A percentile compares a stretch with the other conserved stretches of the same genome.
Evolutionary conservation across 2,888 invertebrate genomes (phyloP).

Genomic region (Hanleya hanleyi): DNA sequence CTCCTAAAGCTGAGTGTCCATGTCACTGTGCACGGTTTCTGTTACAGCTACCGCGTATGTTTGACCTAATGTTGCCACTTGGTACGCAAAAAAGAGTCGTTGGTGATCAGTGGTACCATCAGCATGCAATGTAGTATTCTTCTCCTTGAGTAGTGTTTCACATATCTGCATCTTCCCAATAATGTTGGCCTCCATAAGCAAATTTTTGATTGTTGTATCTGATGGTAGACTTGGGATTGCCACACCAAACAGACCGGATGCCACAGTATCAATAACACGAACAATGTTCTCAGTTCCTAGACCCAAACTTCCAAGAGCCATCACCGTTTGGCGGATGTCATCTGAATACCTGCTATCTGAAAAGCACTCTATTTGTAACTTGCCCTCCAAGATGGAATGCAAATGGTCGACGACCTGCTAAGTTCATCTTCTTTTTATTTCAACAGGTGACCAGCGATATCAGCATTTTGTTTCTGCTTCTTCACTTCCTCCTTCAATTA

Average conservation of each 20-base stretch:
- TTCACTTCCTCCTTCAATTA: background rate
- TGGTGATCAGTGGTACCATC: conserved; percentile 1
- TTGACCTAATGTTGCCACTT: background rate
- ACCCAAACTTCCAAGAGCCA: background rate
- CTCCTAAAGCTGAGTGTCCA: background rate
- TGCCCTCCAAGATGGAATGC: background rate
- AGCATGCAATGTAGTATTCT: background rate
- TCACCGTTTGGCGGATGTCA: background rate
- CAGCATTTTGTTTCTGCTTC: background rate
- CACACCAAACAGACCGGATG: background rate
- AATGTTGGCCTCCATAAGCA: background rate
- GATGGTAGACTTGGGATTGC: background rate
- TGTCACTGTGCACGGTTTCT: background rate
- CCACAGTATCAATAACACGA: background rate
- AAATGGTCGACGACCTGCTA: background rate
- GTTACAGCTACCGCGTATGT: background rate
- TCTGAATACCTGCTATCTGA: background rate
- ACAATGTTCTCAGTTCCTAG: background rate
- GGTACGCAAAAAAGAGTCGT: background rate
- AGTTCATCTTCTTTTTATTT: background rate
- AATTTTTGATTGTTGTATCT: background rate
- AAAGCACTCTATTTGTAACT: background rate
- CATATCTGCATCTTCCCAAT: background rate
- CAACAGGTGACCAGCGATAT: background rate
- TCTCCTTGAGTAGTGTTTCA: background rate